Evolutionary conservation across 2,888 invertebrate genomes (phyloP), one percentile per base, ranked within the genome.

Genomic region (Syrphus vitripennis): DNA sequence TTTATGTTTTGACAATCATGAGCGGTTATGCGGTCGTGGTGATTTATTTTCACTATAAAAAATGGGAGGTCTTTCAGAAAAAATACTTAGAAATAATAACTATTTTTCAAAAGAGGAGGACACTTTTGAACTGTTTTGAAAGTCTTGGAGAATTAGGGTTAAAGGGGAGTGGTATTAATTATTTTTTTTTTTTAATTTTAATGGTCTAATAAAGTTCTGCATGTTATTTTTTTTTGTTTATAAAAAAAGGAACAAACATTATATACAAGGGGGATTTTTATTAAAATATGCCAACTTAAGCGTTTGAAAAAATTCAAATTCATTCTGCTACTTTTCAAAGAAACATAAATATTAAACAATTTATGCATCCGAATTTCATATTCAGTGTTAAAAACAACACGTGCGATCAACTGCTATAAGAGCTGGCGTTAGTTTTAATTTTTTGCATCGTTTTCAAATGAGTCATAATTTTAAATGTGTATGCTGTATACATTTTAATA

Each of bases 21-120:
- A 53, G 42, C 67, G 59, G 24, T 21, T 3, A 2, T 53, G 48
- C 65, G 57, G 59, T 42, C 40, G 42, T 42, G 21, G 37, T 83
- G 72, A 83, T 83, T 78, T 83, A 83, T 78, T 76, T 40, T n/a
- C 24, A n/a, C n/a, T n/a, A n/a, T n/a, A 40, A 53, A 24, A 76
- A 83, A 78, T 78, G 78, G 83, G 83, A 74, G 74, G 72, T 59
- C 57, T 71, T 76, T 69, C 16, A 29, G 61, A 34, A 55, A 61
- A 16, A 7, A 7, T 34, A 55, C 53, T 76, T 63, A 53, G 55
- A 70, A 81, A 63, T 45, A n/a, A 26, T 59, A 6, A 4, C 7
- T 21, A 55, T 55, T 65, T 67, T 59, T 40, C 9, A 2, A 55
- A 48, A 42, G 10, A 24, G 70, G 70, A 81, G 81, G 79, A 74